Conservation (phyloP, 2,888 invertebrate genomes). For the Megastigmus dorsalis region DNA sequence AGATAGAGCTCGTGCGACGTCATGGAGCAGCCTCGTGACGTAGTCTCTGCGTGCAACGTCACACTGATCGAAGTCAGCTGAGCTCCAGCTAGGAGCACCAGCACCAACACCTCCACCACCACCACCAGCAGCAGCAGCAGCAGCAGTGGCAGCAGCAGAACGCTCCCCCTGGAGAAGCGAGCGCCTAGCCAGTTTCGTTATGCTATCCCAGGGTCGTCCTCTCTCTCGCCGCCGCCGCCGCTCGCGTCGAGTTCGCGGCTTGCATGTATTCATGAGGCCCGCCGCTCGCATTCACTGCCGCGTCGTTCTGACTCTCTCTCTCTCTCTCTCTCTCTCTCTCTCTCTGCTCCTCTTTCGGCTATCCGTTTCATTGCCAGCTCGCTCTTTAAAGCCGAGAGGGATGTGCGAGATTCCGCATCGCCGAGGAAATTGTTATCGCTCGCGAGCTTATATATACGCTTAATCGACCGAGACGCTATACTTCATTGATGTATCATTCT, state of each 20-base stretch:
- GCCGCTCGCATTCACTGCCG: slow-evolving; percentile 2
- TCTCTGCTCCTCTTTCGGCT: slow-evolving; percentile 50
- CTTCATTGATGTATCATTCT: too few species aligned
- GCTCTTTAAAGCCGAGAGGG: slow-evolving; percentile 5
- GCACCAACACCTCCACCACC: background rate
- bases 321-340: slow-evolving; percentile 47
- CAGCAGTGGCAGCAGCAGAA: slow-evolving; percentile 44
- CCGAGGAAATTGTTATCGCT: too few species aligned
- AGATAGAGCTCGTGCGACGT: slow-evolving; percentile 58
- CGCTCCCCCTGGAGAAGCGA: slow-evolving; percentile 57
- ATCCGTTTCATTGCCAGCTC: slow-evolving; percentile 39
- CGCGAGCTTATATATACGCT: too few species aligned
- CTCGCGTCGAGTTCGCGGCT: slow-evolving; percentile 60
- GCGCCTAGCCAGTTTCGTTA: slow-evolving; percentile 24
- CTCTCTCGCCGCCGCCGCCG: slow-evolving; percentile 52
- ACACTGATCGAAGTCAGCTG: slow-evolving; percentile 73
- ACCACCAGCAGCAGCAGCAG: background rate
- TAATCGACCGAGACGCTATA: too few species aligned
- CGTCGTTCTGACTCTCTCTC: background rate
- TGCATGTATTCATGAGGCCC: slow-evolving; percentile 67
- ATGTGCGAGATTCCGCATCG: too few species aligned
- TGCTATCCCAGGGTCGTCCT: slow-evolving; percentile 56
- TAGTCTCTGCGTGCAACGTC: slow-evolving; percentile 69
- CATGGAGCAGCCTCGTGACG: slow-evolving; percentile 64
- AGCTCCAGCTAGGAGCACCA: slow-evolving; percentile 60